Evolutionary conservation across 2,888 invertebrate genomes (phyloP).

Genomic region (Brachyopa scutellaris): DNA sequence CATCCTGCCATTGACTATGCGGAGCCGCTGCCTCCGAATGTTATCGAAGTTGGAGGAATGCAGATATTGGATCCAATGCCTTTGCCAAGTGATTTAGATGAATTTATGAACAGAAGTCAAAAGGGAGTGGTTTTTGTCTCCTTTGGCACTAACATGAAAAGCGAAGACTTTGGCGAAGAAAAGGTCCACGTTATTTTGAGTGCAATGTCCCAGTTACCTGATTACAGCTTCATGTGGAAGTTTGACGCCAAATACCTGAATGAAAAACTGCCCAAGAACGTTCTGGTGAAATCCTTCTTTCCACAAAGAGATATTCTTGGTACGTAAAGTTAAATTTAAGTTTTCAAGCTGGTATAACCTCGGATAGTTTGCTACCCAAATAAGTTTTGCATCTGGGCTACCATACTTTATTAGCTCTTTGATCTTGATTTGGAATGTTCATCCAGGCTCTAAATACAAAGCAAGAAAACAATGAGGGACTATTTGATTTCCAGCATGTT

Average conservation of each 20-base stretch:
- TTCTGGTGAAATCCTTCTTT: constrained; percentile 63
- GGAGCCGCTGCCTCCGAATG: constrained; percentile 78
- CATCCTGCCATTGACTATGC: constrained; percentile 78
- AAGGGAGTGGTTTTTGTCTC: constrained; percentile 79
- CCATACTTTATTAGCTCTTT: no score
- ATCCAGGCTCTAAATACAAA: no score
- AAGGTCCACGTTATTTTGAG: constrained; percentile 61
- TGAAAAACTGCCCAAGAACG: constrained; percentile 73
- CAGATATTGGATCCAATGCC: constrained; percentile 77
- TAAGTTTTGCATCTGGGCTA: no score
- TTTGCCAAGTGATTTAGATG: constrained; percentile 75
- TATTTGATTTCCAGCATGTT: no score
- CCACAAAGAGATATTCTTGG: constrained; percentile 77
- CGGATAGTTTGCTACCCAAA: no score
- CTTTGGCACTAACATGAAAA: constrained; percentile 77
- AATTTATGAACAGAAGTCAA: constrained; percentile 76
- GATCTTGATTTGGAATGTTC: no score
- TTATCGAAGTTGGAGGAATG: constrained; percentile 80
- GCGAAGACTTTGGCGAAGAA: constrained; percentile 60
- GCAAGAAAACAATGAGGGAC: no score
- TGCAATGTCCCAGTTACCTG: constrained; percentile 75
- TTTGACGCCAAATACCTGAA: constrained; percentile 71
- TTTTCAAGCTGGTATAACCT: neutral
- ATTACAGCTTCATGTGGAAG: constrained; percentile 81
- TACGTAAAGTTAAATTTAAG: constrained; percentile 33